Percentiles rank a stretch among this genome's conserved stretches.
These are phyloP conservation scores for Helarctos malayanus DNA, from an alignment of 2,797 vertebrate species.

Conservation along the genomic window DNA sequence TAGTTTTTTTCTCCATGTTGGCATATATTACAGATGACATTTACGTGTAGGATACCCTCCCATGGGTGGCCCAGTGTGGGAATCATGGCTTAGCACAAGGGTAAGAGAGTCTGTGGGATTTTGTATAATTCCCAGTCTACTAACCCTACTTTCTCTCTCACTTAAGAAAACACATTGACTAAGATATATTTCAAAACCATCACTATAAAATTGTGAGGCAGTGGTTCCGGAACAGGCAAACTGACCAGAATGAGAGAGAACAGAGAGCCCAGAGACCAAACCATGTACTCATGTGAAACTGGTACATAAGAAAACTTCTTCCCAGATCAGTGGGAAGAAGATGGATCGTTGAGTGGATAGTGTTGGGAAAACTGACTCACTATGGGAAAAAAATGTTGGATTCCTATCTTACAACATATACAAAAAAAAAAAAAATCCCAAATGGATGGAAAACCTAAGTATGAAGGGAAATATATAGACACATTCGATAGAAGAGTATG, in stretches of 20 bases:
- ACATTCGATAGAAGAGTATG: not conserved
- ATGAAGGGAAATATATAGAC: not conserved
- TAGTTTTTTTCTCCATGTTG: not conserved
- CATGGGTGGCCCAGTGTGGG: not conserved
- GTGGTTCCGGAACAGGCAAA: not conserved
- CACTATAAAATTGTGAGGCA: not conserved
- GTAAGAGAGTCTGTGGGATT: not conserved
- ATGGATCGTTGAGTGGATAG: not conserved
- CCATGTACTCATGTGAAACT: not conserved
- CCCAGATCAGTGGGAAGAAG: not conserved
- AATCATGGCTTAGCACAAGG: not conserved
- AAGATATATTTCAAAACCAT: conserved; percentile 25
- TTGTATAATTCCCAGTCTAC: not conserved
- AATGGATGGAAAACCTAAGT: not conserved
- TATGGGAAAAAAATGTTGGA: not conserved
- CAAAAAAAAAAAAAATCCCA: conserved; percentile 5
- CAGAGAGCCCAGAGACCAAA: not conserved
- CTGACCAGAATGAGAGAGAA: not conserved
- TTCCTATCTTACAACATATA: not conserved
- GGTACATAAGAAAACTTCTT: not conserved
- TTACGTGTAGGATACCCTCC: not conserved
- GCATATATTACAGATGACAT: not conserved
- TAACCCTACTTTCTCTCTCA: not conserved
- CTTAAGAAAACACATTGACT: not conserved
- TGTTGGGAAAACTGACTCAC: not conserved